Evolutionary conservation across 2,113 vertebrate species (phyloP).

Genomic region (Toxostoma redivivum): DNA sequence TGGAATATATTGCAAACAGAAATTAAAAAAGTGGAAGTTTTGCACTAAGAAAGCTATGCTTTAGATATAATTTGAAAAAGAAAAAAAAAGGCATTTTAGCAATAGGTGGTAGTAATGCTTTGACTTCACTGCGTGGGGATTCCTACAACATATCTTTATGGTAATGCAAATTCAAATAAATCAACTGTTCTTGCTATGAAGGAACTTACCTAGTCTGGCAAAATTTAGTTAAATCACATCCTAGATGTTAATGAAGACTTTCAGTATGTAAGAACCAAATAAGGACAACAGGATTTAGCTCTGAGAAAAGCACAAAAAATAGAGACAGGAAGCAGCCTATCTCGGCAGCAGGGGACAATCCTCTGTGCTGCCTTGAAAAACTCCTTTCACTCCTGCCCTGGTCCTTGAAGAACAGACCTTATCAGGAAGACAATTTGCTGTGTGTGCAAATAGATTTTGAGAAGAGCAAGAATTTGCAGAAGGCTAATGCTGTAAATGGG

Average conservation of each 20-base stretch:
- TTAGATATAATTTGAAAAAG: neutral
- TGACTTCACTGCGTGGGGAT: neutral
- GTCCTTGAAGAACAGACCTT: slow-evolving; percentile 41
- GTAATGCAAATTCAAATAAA: neutral
- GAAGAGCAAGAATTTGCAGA: neutral
- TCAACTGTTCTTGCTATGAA: neutral
- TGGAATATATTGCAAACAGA: neutral
- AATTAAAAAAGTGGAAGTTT: neutral
- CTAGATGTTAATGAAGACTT: neutral
- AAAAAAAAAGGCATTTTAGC: neutral
- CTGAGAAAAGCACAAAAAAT: neutral
- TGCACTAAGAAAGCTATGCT: neutral
- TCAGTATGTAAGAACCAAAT: neutral
- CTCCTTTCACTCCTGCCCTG: slow-evolving; percentile 33
- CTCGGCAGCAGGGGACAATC: neutral
- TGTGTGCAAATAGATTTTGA: neutral
- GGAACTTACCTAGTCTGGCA: neutral
- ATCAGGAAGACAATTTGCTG: slow-evolving; percentile 29
- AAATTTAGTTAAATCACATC: neutral
- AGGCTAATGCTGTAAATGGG: neutral
- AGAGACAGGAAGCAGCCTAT: slow-evolving; percentile 31
- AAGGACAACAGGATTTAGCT: neutral
- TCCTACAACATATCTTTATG: neutral
- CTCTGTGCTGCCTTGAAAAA: slow-evolving; percentile 34
- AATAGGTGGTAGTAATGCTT: neutral